Base-by-base conservation (phyloP, 2,797 vertebrate species). In the Apogon talboti region DNA sequence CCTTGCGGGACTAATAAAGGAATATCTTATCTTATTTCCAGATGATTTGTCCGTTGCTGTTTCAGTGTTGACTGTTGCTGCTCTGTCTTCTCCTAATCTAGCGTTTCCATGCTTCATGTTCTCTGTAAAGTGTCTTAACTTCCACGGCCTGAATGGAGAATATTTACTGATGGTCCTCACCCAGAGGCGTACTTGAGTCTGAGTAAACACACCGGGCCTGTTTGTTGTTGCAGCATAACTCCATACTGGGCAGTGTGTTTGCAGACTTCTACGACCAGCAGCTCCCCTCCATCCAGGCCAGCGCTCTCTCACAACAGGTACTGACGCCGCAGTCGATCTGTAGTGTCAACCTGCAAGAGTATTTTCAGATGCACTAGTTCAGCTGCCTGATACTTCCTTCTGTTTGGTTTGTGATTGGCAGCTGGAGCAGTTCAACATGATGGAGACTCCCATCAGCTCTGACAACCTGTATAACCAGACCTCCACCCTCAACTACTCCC, bases 401-500 rank as follows among this genome's bases (percentile, higher is more conserved):
- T 5, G 24, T 28, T 18, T 71, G 12, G 44, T 15, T 68, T 75
- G 33, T 66, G 15, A 53, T 64, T 47, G 10, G 18, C 91, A 98
- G 96, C 91, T 98, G 74, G 96, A 97, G 85, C 96, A 98, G 90
- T 98, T 98, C 92, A 98, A 97, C 77, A 98, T 97, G 96, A 93
- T 98, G 6, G 96, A 98, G 78, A 95, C 81, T 1, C 91, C 95
- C 78, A 94, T 95, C 87, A 95, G 94, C 89, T 94, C 95, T 66
- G 94, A 94, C 89, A 91, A 92, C 90, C 89, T 97, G 28, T 96
- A 95, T 14, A 43, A 92, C 91, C 94, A 96, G 1, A 95, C 94
- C 69, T 95, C 96, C 70, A 96, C 96, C 11, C 95, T 98, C 54
- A 96, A 94, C 95, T 97, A 96, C 87, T 95, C 96, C 1, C 96